phyloP scores from a whole-genome alignment of 2,113 vertebrate species.

The Vidua chalybeata region DNA sequence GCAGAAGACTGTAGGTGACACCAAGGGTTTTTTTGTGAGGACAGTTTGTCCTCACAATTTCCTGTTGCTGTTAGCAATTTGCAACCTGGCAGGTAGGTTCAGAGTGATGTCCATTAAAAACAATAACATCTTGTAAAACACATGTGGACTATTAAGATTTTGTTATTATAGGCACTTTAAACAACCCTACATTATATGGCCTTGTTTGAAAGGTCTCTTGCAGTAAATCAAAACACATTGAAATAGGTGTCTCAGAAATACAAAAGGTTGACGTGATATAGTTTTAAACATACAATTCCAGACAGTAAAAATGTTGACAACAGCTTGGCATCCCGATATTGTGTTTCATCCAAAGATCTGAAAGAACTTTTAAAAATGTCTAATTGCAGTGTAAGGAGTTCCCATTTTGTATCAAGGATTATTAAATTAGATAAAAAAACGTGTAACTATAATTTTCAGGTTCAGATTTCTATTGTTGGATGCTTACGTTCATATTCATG shows the following conservation, averaged over 20 bases:
- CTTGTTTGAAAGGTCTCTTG: not conserved
- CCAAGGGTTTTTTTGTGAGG: not conserved
- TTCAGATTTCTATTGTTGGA: not conserved
- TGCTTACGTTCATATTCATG: not conserved
- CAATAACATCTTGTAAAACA: not conserved
- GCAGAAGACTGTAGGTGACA: not conserved
- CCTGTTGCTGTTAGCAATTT: not conserved
- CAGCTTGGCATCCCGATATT: not conserved
- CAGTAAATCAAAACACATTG: not conserved
- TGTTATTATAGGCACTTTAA: conserved; percentile 1
- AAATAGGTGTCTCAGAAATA: not conserved
- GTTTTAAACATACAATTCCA: not conserved
- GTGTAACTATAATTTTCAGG: not conserved
- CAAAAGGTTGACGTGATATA: not conserved
- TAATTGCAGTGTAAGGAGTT: not conserved
- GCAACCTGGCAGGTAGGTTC: not conserved
- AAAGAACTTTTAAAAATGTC: conserved; percentile 14
- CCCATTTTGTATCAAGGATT: not conserved
- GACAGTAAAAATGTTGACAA: not conserved
- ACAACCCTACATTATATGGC: not conserved
- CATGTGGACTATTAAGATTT: not conserved
- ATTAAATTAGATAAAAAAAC: not conserved
- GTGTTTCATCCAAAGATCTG: not conserved
- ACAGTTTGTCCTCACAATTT: not conserved
- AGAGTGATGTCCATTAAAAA: not conserved